Conservation (phyloP, 2,888 invertebrate species). For the Ormia ochracea region DNA sequence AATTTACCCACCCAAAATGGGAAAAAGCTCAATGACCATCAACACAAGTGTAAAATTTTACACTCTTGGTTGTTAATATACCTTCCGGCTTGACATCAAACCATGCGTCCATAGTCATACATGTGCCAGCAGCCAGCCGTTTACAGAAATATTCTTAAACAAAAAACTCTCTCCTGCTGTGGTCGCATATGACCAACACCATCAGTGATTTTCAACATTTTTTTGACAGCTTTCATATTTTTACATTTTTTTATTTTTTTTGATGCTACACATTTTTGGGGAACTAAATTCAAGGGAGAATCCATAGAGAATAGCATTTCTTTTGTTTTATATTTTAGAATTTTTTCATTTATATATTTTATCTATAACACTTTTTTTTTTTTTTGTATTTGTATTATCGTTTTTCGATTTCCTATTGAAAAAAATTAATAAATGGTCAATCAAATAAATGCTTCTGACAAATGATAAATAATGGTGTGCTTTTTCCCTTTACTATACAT, state of each 20-base stretch:
- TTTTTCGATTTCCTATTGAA: slow-evolving; percentile 41
- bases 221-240: slow-evolving; percentile 71
- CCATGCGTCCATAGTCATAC: neutral
- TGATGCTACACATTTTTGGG: slow-evolving; percentile 13
- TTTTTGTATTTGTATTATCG: slow-evolving; percentile 37
- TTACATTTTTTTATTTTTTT: slow-evolving; percentile 29
- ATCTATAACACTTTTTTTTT: neutral
- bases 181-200: slow-evolving; percentile 63
- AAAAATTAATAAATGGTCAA: slow-evolving; percentile 36
- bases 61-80: slow-evolving; percentile 59
- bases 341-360: slow-evolving; percentile 1
- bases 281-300: neutral
- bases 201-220: slow-evolving; percentile 65
- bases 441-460: slow-evolving; percentile 62
- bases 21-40: slow-evolving; percentile 41
- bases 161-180: slow-evolving; percentile 69
- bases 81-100: slow-evolving; percentile 48
- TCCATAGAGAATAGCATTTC: neutral
- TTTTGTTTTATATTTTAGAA: slow-evolving; percentile 45
- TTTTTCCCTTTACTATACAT: neutral
- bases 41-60: slow-evolving; percentile 58
- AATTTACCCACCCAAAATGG: neutral
- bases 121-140: neutral
- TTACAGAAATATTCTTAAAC: slow-evolving; percentile 40
- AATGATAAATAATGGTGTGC: slow-evolving; percentile 54